Evolutionary conservation across 1,140 invertebrate species (phyloP).

Genomic region (Lamellibrachia luymesi): DNA sequence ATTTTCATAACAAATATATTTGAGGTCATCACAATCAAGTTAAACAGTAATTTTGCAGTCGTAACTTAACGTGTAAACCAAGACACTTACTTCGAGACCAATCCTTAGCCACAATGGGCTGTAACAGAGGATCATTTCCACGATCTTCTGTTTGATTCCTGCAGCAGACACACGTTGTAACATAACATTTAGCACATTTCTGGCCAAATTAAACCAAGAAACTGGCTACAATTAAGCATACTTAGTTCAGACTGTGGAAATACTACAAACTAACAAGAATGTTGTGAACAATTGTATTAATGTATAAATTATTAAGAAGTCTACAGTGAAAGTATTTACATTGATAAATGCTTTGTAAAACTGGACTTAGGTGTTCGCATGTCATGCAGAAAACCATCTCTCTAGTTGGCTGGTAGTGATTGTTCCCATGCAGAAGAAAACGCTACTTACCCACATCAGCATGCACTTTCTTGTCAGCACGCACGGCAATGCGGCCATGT

Average conservation of each 20-base stretch:
- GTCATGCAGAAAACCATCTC: background rate
- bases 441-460: constrained; percentile 52
- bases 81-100: constrained; percentile 71
- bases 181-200: background rate
- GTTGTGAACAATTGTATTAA: too few relatives aligned
- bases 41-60: background rate
- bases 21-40: background rate
- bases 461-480: constrained; percentile 58
- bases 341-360: background rate
- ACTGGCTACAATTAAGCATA: too few relatives aligned
- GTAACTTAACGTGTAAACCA: background rate
- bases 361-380: background rate
- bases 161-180: constrained; percentile 25
- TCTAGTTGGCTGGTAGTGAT: background rate
- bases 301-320: background rate
- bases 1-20: background rate
- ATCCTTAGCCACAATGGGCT: constrained; percentile 89
- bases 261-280: background rate
- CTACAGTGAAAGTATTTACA: background rate
- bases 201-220: background rate
- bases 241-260: background rate
- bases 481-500: constrained; percentile 48
- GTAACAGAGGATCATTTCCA: constrained; percentile 78
- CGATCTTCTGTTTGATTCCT: constrained; percentile 76
- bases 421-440: background rate